Base-by-base conservation (phyloP, 2,113 vertebrate genomes). In the Albula glossodonta region DNA sequence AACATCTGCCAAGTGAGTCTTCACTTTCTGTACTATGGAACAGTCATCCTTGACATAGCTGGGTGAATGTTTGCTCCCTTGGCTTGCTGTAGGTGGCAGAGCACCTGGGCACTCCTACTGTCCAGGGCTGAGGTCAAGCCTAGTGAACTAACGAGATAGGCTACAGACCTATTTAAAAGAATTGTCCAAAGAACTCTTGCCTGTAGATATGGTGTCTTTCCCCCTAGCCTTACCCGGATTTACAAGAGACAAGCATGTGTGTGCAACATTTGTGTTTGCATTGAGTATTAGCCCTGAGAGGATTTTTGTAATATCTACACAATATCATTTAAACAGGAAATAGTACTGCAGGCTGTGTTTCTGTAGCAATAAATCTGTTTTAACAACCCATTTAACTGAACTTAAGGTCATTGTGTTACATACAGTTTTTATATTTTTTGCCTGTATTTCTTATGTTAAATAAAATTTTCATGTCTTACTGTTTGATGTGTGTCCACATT, bases 41-140 rank as follows among this genome's bases (percentile, higher is more conserved):
- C 78, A 82, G 74, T 82, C 78, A 82, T 11, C 51, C 79, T 74
- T 79, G 56, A 84, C 78, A 87, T n/a, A 63, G 83, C 66, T 51
- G 3, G 19, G 25, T 17, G 74, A 66, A 74, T 50, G n/a, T 70
- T 9, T 49, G 51, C 57, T 15, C 31, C 41, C 22, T 66, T 82
- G 56, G 25, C 63, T 52, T 63, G 57, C 49, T 31, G 5, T 86
- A 57, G 80, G 51, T 82, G 66, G 60, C 63, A 31, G 70, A 31
- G 19, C 7, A 11, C 70, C n/a, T 74, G n/a, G 10, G 70, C 10
- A 11, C n/a, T 31, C 70, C 22, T n/a, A 22, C n/a, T 74, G 70
- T n/a, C 70, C 22, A 56, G 53, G 53, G 53, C 6, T 12, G 7
- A 56, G 53, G 70, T 8, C 22, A 19, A 66, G 17, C 31, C 22